Evolutionary conservation across 2,797 vertebrate genomes (phyloP), one percentile per base, ranked within the genome.

Genomic region (Sebastes melanostomus): DNA sequence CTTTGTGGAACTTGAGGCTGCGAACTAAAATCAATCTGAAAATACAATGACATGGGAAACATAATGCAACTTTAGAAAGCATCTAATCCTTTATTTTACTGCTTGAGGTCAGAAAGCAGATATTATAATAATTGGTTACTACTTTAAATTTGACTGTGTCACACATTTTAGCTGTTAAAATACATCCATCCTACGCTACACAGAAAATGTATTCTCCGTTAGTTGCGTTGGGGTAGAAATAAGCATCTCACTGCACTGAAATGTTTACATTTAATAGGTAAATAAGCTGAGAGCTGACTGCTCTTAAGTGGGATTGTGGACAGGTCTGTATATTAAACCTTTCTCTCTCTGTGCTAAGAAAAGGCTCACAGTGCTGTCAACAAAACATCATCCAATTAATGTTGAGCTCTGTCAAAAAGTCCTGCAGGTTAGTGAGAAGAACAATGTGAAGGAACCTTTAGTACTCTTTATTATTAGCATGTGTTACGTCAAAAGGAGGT

Each of bases 371-470:
- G 77, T 20, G 58, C 86, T 87, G 91, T 86, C 88, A 80, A 87
- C 85, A 78, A 84, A 78, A 80, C 65, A 70, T 84, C 86, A 72
- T 75, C 86, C 86, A 91, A 89, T 91, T 89, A 90, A 76, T 71
- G 82, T 30, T 66, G 78, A 84, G 77, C n/a, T 75, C 72, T 87
- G 83, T 89, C 89, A 80, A 65, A 71, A 80, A 34, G 68, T 83
- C 58, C 83, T 75, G 79, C 83, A 38, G 66, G 67, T 81, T 77
- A 36, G 80, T 56, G 66, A 69, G 71, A 11, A 52, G n/a, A 59
- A 60, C 72, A 59, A 65, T n/a, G 62, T 59, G 62, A 55, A 62
- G 46, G 20, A 61, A 54, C 54, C n/a, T 6, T 22, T 13, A 38
- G 14, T 10, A 32, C 8, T 36, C 10, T 4, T n/a, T 4, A 52